Percentiles rank a stretch among this genome's conserved stretches.
These are phyloP conservation scores for Mixornis gularis DNA, from an alignment of 2,113 vertebrate genomes.

Conservation along the genomic window DNA sequence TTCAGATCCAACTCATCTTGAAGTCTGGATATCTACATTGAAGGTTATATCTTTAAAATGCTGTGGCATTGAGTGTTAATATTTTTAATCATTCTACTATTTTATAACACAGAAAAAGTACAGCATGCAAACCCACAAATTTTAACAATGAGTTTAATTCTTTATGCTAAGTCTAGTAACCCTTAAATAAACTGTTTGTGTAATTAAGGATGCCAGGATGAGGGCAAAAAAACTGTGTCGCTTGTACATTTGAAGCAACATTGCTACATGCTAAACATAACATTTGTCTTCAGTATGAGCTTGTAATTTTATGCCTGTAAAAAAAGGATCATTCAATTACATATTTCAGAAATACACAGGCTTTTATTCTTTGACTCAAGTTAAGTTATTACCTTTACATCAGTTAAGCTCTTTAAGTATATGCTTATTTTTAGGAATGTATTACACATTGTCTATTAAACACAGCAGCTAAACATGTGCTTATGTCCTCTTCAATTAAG, in stretches of 20 bases:
- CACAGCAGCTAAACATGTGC: slow-evolving; percentile 16
- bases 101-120: neutral
- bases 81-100: neutral
- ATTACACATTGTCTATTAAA: slow-evolving; percentile 3
- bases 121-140: neutral
- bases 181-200: neutral
- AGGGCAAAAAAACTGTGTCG: neutral
- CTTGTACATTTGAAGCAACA: neutral
- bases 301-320: neutral
- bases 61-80: neutral
- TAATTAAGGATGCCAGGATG: neutral
- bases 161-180: neutral
- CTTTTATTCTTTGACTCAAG: slow-evolving; percentile 12
- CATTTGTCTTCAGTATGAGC: slow-evolving; percentile 31
- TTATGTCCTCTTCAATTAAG: slow-evolving; percentile 20
- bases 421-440: slow-evolving; percentile 23
- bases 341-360: neutral
- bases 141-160: neutral
- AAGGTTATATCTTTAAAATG: neutral
- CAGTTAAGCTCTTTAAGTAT: slow-evolving; percentile 10
- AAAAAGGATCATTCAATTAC: slow-evolving; percentile 2
- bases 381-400: neutral
- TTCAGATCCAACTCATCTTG: neutral
- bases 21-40: neutral
- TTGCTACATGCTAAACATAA: neutral